Evolutionary conservation across 2,888 invertebrate species (phyloP).

Genomic region (Tipula lateralis): DNA sequence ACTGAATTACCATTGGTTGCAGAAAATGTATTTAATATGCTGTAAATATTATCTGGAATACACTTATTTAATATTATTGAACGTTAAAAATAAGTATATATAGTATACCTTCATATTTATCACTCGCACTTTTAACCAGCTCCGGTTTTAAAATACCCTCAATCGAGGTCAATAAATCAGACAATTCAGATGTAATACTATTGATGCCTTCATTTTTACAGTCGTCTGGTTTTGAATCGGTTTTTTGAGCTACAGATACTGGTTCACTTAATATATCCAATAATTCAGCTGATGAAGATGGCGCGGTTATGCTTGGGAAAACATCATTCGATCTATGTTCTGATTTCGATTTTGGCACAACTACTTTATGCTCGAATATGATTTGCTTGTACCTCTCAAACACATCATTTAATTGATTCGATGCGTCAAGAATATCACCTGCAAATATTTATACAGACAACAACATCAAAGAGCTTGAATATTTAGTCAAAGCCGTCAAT

Average conservation of each 20-base stretch:
- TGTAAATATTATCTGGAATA: background rate
- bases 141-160: background rate
- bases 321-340: background rate
- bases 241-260: no score
- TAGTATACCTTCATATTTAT: background rate
- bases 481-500: background rate
- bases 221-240: background rate
- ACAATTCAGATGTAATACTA: background rate
- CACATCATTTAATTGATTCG: background rate
- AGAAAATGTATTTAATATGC: background rate
- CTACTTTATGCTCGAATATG: background rate
- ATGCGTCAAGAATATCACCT: constrained; percentile 25
- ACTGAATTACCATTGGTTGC: background rate
- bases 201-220: background rate
- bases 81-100: no score
- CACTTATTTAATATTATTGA: background rate
- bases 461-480: background rate
- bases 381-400: constrained; percentile 25
- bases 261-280: background rate
- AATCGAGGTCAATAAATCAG: background rate
- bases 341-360: background rate
- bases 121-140: background rate
- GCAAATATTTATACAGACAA: background rate
- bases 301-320: background rate
- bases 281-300: background rate